Conservation (phyloP, 2,888 invertebrate genomes). For the Sericinus montela region DNA sequence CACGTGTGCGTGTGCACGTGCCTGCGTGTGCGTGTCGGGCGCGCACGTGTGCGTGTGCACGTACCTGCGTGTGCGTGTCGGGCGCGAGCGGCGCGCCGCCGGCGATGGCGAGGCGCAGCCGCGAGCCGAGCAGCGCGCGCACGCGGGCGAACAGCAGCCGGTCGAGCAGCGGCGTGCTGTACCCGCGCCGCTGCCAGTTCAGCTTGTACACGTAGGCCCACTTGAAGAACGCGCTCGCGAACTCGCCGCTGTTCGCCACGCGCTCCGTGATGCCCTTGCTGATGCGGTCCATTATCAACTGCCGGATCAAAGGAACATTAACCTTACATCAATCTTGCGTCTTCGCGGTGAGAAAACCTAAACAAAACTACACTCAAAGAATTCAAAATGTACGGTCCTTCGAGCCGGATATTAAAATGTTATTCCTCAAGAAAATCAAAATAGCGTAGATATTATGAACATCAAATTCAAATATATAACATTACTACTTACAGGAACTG, state of each 20-base stretch:
- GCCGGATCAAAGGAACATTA: slow-evolving; percentile 19
- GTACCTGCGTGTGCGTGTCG: slow-evolving; percentile 93
- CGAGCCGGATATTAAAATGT: no score
- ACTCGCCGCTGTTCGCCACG: slow-evolving; percentile 88
- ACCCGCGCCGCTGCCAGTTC: slow-evolving; percentile 90
- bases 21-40: slow-evolving; percentile 95
- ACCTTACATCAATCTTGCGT: no score
- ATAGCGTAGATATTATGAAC: no score
- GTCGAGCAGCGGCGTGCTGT: slow-evolving; percentile 86
- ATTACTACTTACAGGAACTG: slow-evolving; percentile 90
- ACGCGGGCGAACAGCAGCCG: slow-evolving; percentile 67
- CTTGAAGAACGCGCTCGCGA: slow-evolving; percentile 92
- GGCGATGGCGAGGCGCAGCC: slow-evolving; percentile 90
- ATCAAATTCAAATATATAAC: no score
- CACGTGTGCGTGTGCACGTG: slow-evolving; percentile 45
- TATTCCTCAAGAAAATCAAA: no score
- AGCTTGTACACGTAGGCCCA: slow-evolving; percentile 97
- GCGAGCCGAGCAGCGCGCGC: slow-evolving; percentile 90
- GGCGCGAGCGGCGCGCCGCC: slow-evolving; percentile 98
- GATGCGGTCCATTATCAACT: slow-evolving; percentile 98
- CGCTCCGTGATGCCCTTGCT: slow-evolving; percentile 98
- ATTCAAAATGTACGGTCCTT: no score
- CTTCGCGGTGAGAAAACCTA: no score
- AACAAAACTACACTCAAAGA: no score
- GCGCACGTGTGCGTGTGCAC: slow-evolving; percentile 84